Conservation (phyloP, 2,888 invertebrate genomes). For the Callyntrura sp. region DNA sequence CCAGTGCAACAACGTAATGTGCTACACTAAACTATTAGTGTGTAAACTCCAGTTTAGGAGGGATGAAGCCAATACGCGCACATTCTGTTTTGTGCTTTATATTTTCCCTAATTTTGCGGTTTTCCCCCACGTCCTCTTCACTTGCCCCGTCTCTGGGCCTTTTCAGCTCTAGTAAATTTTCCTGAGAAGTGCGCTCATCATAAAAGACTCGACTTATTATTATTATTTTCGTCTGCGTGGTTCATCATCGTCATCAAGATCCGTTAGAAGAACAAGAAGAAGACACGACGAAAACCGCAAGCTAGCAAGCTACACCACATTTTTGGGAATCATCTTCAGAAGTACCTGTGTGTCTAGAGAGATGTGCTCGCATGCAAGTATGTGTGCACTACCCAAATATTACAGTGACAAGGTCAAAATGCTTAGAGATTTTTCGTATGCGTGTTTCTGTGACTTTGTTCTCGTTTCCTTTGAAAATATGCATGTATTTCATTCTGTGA, state of each 20-base stretch:
- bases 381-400: background rate
- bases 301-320: background rate
- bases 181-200: background rate
- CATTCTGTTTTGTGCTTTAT: constrained; percentile 7
- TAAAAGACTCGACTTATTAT: background rate
- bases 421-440: background rate
- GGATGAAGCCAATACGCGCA: background rate
- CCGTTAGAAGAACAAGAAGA: background rate
- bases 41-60: background rate
- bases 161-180: constrained; percentile 24
- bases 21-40: too few species aligned
- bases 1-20: too few species aligned
- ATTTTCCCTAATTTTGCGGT: constrained; percentile 27
- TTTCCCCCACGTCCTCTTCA: background rate
- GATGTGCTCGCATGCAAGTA: too few species aligned
- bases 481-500: too few species aligned
- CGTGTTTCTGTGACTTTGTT: too few species aligned
- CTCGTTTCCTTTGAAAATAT: background rate
- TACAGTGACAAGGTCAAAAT: constrained; percentile 5
- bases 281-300: background rate
- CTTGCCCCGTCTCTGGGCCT: too few species aligned
- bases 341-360: too few species aligned
- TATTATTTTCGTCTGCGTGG: too few species aligned
- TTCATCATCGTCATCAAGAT: background rate
- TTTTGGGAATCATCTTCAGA: background rate